phyloP scores from a whole-genome alignment of 2,888 invertebrate genomes.

The Thera obeliscata region DNA sequence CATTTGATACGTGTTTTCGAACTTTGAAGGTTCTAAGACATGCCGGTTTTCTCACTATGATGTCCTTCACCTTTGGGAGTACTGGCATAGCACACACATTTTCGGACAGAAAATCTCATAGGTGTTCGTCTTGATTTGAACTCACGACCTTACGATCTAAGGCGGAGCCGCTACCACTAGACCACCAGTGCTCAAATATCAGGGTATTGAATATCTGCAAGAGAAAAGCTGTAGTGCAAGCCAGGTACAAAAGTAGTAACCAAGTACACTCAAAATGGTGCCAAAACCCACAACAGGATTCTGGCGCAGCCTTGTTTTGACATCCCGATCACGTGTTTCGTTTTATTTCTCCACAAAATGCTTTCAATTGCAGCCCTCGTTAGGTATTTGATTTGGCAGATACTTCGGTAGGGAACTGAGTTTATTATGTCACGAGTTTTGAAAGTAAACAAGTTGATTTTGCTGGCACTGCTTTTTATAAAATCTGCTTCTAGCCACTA shows the following conservation, averaged over 20 bases:
- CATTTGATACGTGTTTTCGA: no score
- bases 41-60: no score
- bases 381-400: constrained; percentile 42
- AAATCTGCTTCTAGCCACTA: no score
- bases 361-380: constrained; percentile 39
- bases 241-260: neutral
- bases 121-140: no score
- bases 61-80: no score
- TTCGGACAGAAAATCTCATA: no score
- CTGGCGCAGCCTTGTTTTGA: constrained; percentile 15
- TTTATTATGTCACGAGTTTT: constrained; percentile 11
- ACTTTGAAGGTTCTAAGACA: no score
- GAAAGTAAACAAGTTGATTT: constrained; percentile 7
- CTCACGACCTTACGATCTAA: no score
- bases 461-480: neutral
- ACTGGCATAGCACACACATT: no score
- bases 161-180: no score
- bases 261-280: constrained; percentile 12
- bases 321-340: constrained; percentile 29
- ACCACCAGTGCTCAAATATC: no score
- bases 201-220: no score
- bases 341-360: constrained; percentile 29
- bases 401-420: constrained; percentile 26
- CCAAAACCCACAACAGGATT: constrained; percentile 24
- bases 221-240: neutral